Evolutionary conservation across 37 sponge, comb jelly and placozoan genomes (phyloP).

Genomic region (Eunapius fragilis): DNA sequence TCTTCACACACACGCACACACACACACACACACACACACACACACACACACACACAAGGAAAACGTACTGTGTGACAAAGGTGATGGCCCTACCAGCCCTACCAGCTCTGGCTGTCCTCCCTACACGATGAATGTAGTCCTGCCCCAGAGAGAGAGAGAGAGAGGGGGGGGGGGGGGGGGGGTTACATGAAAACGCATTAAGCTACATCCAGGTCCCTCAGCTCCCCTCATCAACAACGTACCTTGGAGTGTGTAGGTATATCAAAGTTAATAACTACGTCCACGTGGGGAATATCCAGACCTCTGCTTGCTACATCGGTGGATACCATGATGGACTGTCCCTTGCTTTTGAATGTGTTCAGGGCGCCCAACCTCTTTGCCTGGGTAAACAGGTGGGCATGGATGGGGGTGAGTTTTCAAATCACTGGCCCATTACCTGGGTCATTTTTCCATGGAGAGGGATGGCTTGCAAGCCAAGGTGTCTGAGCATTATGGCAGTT

Average conservation of each 20-base stretch:
- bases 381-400: constrained; percentile 12
- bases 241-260: constrained; percentile 98
- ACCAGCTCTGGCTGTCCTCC: constrained; percentile 97
- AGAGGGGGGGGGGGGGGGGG: too few relatives aligned
- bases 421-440: constrained; percentile 18
- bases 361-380: constrained; percentile 95
- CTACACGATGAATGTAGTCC: constrained; percentile 99
- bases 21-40: constrained; percentile 22
- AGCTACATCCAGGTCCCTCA: too few relatives aligned
- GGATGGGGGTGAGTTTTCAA: background rate
- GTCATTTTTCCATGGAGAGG: constrained; percentile 96
- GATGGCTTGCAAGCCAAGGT: constrained; percentile 92
- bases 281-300: constrained; percentile 99
- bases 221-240: background rate
- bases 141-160: background rate
- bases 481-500: constrained; percentile 85
- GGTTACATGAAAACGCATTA: too few relatives aligned
- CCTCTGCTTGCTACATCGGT: constrained; percentile 99
- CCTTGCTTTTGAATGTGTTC: constrained; percentile 93
- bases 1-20: constrained; percentile 15
- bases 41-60: constrained; percentile 1
- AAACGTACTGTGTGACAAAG: constrained; percentile 90
- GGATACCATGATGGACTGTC: constrained; percentile 85
- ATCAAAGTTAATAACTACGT: constrained; percentile 97
- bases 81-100: constrained; percentile 91